Evolutionary conservation across 2,113 vertebrate species (phyloP).

Genomic region (Oxyruncus cristatus): DNA sequence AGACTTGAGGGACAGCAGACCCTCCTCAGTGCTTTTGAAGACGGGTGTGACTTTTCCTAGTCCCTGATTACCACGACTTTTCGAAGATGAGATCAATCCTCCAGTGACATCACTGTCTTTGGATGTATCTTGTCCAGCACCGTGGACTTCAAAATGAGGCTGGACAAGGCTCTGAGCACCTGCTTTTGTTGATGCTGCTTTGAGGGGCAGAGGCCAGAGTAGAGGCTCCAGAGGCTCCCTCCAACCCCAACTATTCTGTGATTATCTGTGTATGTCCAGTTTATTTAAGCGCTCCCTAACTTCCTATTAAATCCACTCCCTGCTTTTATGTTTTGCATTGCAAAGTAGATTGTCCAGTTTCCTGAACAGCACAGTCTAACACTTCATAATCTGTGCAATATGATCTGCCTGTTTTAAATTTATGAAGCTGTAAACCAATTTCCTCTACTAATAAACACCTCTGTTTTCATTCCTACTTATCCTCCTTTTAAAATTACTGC

Average conservation of each 20-base stretch:
- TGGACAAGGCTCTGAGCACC: background rate
- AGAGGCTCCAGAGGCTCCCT: background rate
- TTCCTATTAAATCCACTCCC: background rate
- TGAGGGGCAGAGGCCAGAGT: background rate
- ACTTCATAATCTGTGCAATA: constrained; percentile 3
- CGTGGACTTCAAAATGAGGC: background rate
- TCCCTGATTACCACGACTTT: background rate
- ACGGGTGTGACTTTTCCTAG: background rate
- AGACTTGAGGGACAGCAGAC: background rate
- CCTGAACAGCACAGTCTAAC: background rate
- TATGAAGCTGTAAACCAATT: constrained; percentile 54
- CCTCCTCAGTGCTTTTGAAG: background rate
- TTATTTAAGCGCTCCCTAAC: background rate
- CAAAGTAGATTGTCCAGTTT: constrained; percentile 21
- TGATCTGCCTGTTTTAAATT: constrained; percentile 34
- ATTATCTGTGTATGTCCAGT: background rate
- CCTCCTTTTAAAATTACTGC: background rate
- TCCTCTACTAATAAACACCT: constrained; percentile 47
- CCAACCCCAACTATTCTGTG: fast-evolving
- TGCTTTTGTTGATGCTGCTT: background rate
- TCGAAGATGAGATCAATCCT: background rate
- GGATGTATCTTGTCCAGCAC: background rate
- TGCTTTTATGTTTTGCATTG: background rate
- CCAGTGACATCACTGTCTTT: background rate
- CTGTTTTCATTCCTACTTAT: constrained; percentile 21